Base-by-base conservation (phyloP, 2,888 invertebrate genomes). In the Epiblema foenella region DNA sequence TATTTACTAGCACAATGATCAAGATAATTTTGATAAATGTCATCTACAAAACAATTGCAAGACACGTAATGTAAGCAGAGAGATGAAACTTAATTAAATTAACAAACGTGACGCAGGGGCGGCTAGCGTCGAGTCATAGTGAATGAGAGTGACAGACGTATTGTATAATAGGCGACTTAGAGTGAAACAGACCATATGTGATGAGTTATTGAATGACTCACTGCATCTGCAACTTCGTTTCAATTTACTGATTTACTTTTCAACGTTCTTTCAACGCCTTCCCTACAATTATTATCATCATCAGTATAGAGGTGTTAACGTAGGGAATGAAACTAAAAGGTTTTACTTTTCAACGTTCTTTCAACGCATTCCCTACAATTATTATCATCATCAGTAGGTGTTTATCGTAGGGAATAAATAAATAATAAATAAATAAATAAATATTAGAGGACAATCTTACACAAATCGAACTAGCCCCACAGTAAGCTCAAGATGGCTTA, bases 101-200 rank as follows among this genome's bases (percentile, higher is more conserved):
- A 66, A 64, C 64, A 64, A 65, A 65, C 15, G 17, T 69, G 15
- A 60, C 33, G 42, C 42, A 46, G 58, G 37, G 51, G 37, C 18
- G 56, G 46, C 62, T 24, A 46, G 52, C 59, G 54, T 37, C 15
- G 18, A 58, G 63, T 56, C 69, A 57, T 24, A 39, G 20, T 10
- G n/a, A 9, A 54, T 39, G 59, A 70, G 11, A n/a, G 66, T 49
- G 66, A 70, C 54, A 67, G 39, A 66, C 37, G 8, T 24, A 60
- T 71, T 15, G 18, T 20, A n/a, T n/a, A 37, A 67, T 39, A 67
- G 54, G 33, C 51, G 62, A 11, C 29, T 62, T 15, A 29, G 57
- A 71, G 66, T 62, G 71, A 71, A 66, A 67, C 52, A 67, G 67
- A 71, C 56, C 49, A 67, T 18, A 33, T 18, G 51, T 4, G 39